Conservation (phyloP, 2,888 invertebrate genomes). For the Mechanitis mazaeus region DNA sequence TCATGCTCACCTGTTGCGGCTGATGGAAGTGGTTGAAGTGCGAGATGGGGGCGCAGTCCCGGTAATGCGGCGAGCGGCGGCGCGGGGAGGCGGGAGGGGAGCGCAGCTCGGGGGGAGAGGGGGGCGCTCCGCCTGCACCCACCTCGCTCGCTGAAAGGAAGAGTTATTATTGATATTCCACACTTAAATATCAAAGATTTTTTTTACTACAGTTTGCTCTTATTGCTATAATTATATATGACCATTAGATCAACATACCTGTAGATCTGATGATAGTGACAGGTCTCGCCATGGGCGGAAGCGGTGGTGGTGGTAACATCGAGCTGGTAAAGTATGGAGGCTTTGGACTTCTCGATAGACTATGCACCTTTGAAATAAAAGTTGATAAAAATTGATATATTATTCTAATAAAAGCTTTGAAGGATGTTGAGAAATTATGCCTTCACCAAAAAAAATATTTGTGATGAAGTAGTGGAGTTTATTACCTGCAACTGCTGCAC, state of each 20-base stretch:
- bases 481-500: constrained; percentile 83
- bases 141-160: constrained; percentile 31
- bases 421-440: constrained; percentile 6
- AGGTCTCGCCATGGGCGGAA: constrained; percentile 97
- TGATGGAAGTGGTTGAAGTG: constrained; percentile 96
- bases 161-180: neutral
- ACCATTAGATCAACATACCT: constrained; percentile 54
- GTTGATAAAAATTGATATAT: too few relatives aligned
- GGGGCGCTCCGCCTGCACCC: constrained; percentile 48
- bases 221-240: too few relatives aligned
- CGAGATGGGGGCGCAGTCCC: constrained; percentile 78
- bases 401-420: constrained; percentile 20
- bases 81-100: constrained; percentile 65
- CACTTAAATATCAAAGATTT: too few relatives aligned
- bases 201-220: too few relatives aligned
- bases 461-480: neutral
- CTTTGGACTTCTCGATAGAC: constrained; percentile 81
- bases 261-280: constrained; percentile 97
- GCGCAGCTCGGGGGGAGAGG: constrained; percentile 58
- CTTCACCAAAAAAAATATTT: too few relatives aligned
- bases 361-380: constrained; percentile 51
- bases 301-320: constrained; percentile 95
- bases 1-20: constrained; percentile 81
- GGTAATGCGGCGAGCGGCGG: constrained; percentile 61
- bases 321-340: constrained; percentile 92